These are phyloP conservation scores for Serranus cabrilla DNA, from an alignment of 2,797 vertebrate genomes.

Conservation along the genomic window DNA sequence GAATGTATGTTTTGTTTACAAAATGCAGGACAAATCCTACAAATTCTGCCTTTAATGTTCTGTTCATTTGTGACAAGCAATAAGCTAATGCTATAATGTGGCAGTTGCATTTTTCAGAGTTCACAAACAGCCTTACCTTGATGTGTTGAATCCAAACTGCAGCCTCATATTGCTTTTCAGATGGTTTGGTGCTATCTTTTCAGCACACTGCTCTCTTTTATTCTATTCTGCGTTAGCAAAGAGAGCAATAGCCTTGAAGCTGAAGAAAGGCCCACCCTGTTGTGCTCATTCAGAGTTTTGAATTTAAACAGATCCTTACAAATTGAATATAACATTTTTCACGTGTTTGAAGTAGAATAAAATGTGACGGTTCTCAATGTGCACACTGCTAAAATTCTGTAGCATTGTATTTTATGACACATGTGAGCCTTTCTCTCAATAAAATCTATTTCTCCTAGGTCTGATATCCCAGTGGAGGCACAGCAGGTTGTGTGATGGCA, in stretches of 20 bases:
- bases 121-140: not conserved
- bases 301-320: not conserved
- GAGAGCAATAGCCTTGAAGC: not conserved
- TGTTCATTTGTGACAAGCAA: not conserved
- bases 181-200: not conserved
- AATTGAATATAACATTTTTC: not conserved
- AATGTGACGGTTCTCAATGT: not conserved
- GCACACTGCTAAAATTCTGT: slow-evolving; percentile 5
- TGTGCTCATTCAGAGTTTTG: not conserved
- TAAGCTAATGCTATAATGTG: not conserved
- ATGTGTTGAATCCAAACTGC: not conserved
- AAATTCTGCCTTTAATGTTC: too few relatives aligned
- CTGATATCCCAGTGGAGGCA: slow-evolving; percentile 59
- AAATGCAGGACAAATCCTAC: too few relatives aligned
- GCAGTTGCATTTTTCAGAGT: not conserved
- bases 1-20: too few relatives aligned
- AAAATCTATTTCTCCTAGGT: slow-evolving; percentile 52
- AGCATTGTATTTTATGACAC: slow-evolving; percentile 33
- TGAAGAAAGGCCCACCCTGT: not conserved
- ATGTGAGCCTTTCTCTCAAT: slow-evolving; percentile 41
- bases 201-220: not conserved
- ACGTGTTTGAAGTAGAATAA: not conserved
- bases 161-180: not conserved
- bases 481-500: slow-evolving; percentile 59
- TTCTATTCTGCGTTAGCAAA: not conserved